Conservation (phyloP, 2,888 invertebrate species). For the Geotrupes spiniger region DNA sequence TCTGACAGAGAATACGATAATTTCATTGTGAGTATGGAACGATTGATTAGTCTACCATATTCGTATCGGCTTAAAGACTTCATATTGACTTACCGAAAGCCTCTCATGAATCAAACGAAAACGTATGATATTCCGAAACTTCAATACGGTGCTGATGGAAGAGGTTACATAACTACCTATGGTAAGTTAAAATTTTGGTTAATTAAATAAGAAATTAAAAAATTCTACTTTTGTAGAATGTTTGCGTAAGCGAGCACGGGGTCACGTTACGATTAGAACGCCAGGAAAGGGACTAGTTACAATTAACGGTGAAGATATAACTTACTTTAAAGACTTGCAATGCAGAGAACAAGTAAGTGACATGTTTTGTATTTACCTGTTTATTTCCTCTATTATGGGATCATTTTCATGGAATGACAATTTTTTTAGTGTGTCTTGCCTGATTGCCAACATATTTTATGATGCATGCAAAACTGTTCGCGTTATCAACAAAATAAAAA, state of each 20-base stretch:
- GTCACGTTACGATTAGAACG: slow-evolving; percentile 73
- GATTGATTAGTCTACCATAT: slow-evolving; percentile 69
- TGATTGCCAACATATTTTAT: too few relatives aligned
- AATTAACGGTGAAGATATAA: slow-evolving; percentile 77
- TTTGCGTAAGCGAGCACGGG: slow-evolving; percentile 68
- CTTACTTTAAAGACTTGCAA: slow-evolving; percentile 70
- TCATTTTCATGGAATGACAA: neutral
- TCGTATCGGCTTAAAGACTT: slow-evolving; percentile 69
- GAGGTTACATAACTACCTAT: slow-evolving; percentile 69
- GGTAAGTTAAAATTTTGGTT: slow-evolving; percentile 49
- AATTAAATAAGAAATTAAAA: too few relatives aligned
- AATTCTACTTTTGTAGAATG: slow-evolving; percentile 55
- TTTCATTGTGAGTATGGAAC: slow-evolving; percentile 70
- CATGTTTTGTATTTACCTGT: neutral
- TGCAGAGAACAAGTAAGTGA: slow-evolving; percentile 71
- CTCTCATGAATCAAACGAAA: slow-evolving; percentile 58
- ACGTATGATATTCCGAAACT: slow-evolving; percentile 65
- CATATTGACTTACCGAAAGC: slow-evolving; percentile 67
- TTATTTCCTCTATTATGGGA: neutral
- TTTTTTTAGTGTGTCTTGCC: too few relatives aligned
- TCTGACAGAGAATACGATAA: slow-evolving; percentile 68
- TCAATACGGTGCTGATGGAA: slow-evolving; percentile 66
- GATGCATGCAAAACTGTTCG: too few relatives aligned
- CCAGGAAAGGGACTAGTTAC: slow-evolving; percentile 81
- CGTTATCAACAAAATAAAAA: too few relatives aligned